These are phyloP conservation scores for Cisticola juncidis DNA, from an alignment of 2,113 vertebrate species.

Conservation along the genomic window DNA sequence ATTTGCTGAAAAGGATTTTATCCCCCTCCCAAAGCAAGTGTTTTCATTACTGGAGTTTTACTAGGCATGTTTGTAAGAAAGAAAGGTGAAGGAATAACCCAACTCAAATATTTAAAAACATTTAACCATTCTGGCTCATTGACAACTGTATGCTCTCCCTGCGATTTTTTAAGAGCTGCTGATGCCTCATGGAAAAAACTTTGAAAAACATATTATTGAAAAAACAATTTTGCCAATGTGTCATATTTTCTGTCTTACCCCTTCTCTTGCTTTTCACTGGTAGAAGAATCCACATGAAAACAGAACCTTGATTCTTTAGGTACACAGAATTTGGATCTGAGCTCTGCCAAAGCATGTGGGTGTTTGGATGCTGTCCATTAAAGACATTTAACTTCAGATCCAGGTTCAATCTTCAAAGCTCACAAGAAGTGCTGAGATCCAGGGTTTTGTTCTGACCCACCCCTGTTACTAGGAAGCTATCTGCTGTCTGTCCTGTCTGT, in stretches of 20 bases:
- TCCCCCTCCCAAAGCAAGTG: not conserved
- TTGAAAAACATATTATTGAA: slow-evolving; percentile 55
- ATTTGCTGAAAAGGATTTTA: slow-evolving; percentile 33
- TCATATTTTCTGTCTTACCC: slow-evolving; percentile 51
- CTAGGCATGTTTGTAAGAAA: slow-evolving; percentile 43
- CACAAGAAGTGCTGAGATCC: not conserved
- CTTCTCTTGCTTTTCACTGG: slow-evolving; percentile 14
- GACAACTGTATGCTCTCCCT: slow-evolving; percentile 34
- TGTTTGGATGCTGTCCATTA: slow-evolving; percentile 31
- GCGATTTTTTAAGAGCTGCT: slow-evolving; percentile 55
- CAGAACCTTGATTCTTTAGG: slow-evolving; percentile 53
- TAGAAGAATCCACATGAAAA: slow-evolving; percentile 17
- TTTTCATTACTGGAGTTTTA: slow-evolving; percentile 63
- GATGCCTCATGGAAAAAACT: slow-evolving; percentile 53
- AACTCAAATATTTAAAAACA: slow-evolving; percentile 52
- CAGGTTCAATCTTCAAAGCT: slow-evolving; percentile 11
- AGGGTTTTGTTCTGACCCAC: slow-evolving; percentile 13
- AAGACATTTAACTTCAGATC: slow-evolving; percentile 24
- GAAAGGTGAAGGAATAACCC: slow-evolving; percentile 55
- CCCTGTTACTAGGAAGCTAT: not conserved
- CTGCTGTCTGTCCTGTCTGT: not conserved
- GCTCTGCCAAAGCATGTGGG: slow-evolving; percentile 38
- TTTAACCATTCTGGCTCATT: slow-evolving; percentile 10
- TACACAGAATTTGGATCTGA: slow-evolving; percentile 27
- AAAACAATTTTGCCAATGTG: slow-evolving; percentile 59